Evolutionary conservation across 2,113 vertebrate species (phyloP).

Genomic region (Pituophis catenifer): DNA sequence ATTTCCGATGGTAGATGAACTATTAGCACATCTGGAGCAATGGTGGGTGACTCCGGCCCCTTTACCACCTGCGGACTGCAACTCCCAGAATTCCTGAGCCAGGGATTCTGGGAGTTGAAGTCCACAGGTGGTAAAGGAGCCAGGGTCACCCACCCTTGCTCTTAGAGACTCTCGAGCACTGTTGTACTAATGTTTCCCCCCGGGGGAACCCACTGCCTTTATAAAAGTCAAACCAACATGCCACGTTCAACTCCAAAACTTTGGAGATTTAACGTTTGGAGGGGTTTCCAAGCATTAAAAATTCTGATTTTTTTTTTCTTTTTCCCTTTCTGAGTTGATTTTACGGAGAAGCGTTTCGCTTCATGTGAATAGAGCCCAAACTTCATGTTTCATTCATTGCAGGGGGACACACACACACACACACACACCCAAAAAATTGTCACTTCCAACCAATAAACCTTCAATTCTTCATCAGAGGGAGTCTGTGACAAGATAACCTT

Average conservation of each 20-base stretch:
- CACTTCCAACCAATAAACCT: background rate
- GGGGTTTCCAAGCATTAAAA: slow-evolving; percentile 6
- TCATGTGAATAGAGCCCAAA: background rate
- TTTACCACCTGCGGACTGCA: background rate
- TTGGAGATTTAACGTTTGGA: slow-evolving; percentile 26
- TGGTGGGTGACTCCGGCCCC: no score
- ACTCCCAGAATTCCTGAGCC: background rate
- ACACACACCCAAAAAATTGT: background rate
- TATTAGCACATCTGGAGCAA: slow-evolving; percentile 67
- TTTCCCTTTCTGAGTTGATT: background rate
- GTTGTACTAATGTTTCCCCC: slow-evolving; percentile 60
- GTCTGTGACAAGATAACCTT: background rate
- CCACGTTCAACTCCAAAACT: slow-evolving; percentile 53
- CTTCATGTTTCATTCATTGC: background rate
- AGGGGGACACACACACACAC: no score
- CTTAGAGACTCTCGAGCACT: slow-evolving; percentile 56
- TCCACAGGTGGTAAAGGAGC: background rate
- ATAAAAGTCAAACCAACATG: slow-evolving; percentile 60
- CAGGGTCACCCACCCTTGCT: background rate
- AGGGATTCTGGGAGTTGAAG: background rate
- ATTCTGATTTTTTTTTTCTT: no score
- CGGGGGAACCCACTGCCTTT: slow-evolving; percentile 70
- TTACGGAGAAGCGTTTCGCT: background rate
- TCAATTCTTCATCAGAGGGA: background rate
- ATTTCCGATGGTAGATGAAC: slow-evolving; percentile 61